phyloP scores from a whole-genome alignment of 2,888 invertebrate species.

The Aromia moschata region DNA sequence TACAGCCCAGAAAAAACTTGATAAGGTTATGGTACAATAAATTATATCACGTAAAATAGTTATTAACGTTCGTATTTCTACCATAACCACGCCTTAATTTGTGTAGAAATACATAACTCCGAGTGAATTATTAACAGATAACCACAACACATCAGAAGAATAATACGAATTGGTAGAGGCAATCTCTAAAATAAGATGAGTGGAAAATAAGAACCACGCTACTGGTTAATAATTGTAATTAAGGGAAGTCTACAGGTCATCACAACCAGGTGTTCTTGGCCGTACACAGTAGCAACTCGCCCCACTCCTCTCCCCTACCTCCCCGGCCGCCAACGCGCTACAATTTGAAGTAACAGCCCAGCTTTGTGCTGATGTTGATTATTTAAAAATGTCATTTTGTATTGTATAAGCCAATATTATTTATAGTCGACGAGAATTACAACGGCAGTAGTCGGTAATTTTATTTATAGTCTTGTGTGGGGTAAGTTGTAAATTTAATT shows the following conservation, averaged over 20 bases:
- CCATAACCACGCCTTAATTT: background rate
- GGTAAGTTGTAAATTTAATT: constrained; percentile 21
- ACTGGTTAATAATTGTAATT: constrained; percentile 62
- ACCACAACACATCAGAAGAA: constrained; percentile 26
- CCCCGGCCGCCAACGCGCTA: constrained; percentile 16
- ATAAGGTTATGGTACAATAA: background rate
- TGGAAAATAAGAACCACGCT: constrained; percentile 57
- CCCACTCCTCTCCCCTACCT: constrained; percentile 40
- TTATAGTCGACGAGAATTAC: constrained; percentile 18
- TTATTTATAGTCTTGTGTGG: constrained; percentile 22
- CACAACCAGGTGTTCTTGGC: constrained; percentile 58
- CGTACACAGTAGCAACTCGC: constrained; percentile 57
- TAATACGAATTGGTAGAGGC: constrained; percentile 31
- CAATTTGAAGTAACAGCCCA: constrained; percentile 18
- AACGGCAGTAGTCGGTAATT: constrained; percentile 17
- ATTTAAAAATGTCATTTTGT: constrained; percentile 25
- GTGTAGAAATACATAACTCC: background rate
- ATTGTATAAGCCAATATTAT: constrained; percentile 14
- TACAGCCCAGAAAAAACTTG: too few species aligned
- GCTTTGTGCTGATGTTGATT: constrained; percentile 16
- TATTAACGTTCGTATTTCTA: background rate
- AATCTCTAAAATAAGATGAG: constrained; percentile 38
- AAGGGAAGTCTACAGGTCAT: constrained; percentile 59
- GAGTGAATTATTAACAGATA: constrained; percentile 29
- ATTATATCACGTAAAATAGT: background rate